A percentile compares a stretch with the other conserved stretches of the same genome.
These are phyloP conservation scores for Molossus alvarezi DNA, from an alignment of 2,797 vertebrate genomes.

Conservation along the genomic window DNA sequence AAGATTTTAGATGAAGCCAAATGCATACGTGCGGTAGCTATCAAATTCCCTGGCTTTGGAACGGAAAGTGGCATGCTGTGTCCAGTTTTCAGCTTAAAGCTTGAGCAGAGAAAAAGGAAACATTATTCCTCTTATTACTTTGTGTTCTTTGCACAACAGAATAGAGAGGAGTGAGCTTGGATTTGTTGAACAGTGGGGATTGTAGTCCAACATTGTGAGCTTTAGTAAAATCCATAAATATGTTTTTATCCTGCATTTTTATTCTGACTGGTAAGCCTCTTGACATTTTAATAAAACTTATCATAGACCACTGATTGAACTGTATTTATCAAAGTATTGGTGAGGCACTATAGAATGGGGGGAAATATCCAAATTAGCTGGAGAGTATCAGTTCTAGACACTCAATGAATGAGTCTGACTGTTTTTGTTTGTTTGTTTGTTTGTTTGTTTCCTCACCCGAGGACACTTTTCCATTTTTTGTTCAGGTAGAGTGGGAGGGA, in stretches of 20 bases:
- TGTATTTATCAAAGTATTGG: conserved; percentile 78
- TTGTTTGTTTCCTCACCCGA: too few relatives aligned
- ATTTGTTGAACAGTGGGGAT: conserved; percentile 82
- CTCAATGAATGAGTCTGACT: background rate
- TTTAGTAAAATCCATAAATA: conserved; percentile 82
- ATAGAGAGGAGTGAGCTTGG: conserved; percentile 73
- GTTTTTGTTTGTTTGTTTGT: background rate
- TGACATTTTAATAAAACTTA: conserved; percentile 85
- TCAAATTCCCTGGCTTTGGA: conserved; percentile 74
- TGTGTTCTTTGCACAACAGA: conserved; percentile 80
- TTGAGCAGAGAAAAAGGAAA: conserved; percentile 77
- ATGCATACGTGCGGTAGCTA: conserved; percentile 32
- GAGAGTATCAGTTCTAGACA: background rate
- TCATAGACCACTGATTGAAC: conserved; percentile 77
- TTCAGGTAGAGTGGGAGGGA: too few relatives aligned
- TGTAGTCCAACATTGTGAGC: conserved; percentile 71
- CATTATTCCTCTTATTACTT: conserved; percentile 71
- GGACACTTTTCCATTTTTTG: too few relatives aligned
- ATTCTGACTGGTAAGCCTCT: conserved; percentile 79
- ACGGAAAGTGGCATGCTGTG: conserved; percentile 68
- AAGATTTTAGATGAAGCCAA: conserved; percentile 60
- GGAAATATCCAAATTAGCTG: conserved; percentile 28
- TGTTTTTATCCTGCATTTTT: conserved; percentile 77
- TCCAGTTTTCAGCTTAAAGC: conserved; percentile 78
- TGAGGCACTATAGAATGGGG: background rate